Evolutionary conservation across 2,797 vertebrate genomes (phyloP).

Genomic region (Triplophysa bombifrons): DNA sequence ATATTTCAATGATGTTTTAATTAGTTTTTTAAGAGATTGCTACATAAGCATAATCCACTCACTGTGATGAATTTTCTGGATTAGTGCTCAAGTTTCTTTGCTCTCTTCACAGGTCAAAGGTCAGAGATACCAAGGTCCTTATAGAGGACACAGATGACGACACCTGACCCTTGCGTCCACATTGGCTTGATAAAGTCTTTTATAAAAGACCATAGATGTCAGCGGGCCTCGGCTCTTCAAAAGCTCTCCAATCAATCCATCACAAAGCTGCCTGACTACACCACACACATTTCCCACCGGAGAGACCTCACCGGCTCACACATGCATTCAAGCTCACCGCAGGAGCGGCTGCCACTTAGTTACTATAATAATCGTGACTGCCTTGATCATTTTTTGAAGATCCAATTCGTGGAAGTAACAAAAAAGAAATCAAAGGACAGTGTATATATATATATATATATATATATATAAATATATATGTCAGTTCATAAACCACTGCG

Average conservation of each 20-base stretch:
- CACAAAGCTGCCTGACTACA: constrained; percentile 76
- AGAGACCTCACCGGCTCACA: constrained; percentile 28
- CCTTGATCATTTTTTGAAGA: constrained; percentile 77
- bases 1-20: no score
- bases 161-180: constrained; percentile 86
- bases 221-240: constrained; percentile 48
- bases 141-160: constrained; percentile 98
- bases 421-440: constrained; percentile 66
- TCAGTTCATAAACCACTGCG: constrained; percentile 57
- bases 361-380: constrained; percentile 76
- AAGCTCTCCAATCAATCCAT: constrained; percentile 66
- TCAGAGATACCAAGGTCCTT: constrained; percentile 92
- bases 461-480: no score
- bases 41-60: no score
- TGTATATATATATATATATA: constrained; percentile 69
- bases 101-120: constrained; percentile 84
- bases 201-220: constrained; percentile 66
- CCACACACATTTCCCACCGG: constrained; percentile 45
- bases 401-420: constrained; percentile 72
- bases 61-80: not conserved
- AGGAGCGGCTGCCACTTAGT: constrained; percentile 51
- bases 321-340: constrained; percentile 27
- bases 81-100: not conserved
- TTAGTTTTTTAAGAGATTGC: no score
- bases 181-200: constrained; percentile 73